Evolutionary conservation across 2,113 vertebrate species (phyloP), one percentile per base, ranked within the genome.

Genomic region (Sylvia atricapilla): DNA sequence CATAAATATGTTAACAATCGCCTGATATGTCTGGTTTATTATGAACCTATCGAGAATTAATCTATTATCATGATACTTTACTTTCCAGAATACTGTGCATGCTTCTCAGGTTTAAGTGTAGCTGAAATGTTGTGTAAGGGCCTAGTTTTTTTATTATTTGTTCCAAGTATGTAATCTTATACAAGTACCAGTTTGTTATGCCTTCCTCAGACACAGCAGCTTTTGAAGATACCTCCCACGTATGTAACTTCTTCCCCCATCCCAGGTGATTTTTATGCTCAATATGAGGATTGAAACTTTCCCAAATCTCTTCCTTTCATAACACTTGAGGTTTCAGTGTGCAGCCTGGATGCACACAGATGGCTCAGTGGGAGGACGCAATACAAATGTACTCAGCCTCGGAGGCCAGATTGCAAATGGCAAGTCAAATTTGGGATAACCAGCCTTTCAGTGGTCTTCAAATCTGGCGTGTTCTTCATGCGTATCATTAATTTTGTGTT

Each of bases 361-460:
- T 97, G 96, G 92, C 56, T 96, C n/a, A 75, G 91, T 95, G 69
- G 95, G 96, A 96, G 93, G 94, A 93, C 93, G 87, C 82, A 86
- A 81, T 70, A 83, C 69, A 82, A 87, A 62, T 67, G 76, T 2
- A 1, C 37, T 84, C 92, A 89, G 70, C 70, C 81, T 94, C 1
- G 1, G 67, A 84, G 39, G 83, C 73, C 44, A 83, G 31, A 89
- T 93, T 81, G 77, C 35, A 90, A 82, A 90, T 87, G 67, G 84
- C 93, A 95, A 88, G 73, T 87, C 55, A 79, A 83, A 86, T 95
- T 94, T 76, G 64, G 43, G 75, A 79, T 86, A 41, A 23, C 68
- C 56, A 70, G 9, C 4, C 37, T 93, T 92, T 84, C 68, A 50
- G 20, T 62, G 60, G 43, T 55, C 74, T 88, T 92, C 66, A 80